A percentile compares a stretch with the other conserved stretches of the same genome.
Evolutionary conservation across 2,113 vertebrate genomes (phyloP).

Genomic region (Nansenia antarctica): DNA sequence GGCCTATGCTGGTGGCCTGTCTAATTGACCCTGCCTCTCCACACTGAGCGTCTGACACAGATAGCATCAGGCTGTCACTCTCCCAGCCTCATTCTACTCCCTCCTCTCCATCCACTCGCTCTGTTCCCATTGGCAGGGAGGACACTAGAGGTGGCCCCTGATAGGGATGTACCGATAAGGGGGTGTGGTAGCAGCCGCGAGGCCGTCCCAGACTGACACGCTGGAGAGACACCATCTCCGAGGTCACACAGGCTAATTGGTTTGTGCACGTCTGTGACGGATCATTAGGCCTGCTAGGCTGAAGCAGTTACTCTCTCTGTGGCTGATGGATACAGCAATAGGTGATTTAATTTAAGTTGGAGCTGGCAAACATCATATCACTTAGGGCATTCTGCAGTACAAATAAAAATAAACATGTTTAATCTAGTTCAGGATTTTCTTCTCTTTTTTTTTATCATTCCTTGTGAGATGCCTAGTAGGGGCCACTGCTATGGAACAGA

Average conservation of each 20-base stretch:
- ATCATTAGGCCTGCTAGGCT: constrained; percentile 52
- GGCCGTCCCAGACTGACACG: not conserved
- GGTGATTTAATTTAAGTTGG: not conserved
- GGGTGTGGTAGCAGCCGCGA: constrained; percentile 8
- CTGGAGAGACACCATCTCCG: constrained; percentile 41
- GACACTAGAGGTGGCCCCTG: constrained; percentile 12
- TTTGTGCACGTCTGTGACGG: constrained; percentile 62
- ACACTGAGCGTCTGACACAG: constrained; percentile 36
- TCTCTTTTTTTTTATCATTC: not conserved
- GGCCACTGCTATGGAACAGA: not conserved
- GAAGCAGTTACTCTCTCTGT: constrained; percentile 29
- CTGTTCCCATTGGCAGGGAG: not conserved
- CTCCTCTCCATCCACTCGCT: constrained; percentile 36
- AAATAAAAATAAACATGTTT: not conserved
- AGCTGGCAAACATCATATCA: constrained; percentile 29
- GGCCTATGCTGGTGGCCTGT: constrained; percentile 19
- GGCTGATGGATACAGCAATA: constrained; percentile 26
- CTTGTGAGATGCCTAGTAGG: not conserved
- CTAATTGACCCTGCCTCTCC: constrained; percentile 51
- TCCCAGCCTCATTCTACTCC: not conserved
- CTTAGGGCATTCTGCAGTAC: constrained; percentile 27
- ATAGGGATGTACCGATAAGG: constrained; percentile 55
- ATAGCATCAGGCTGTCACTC: constrained; percentile 37
- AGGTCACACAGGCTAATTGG: constrained; percentile 69
- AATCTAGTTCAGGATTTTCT: not conserved